Base-by-base conservation (phyloP, 1,140 invertebrate genomes). In the Pomacea maculata region DNA sequence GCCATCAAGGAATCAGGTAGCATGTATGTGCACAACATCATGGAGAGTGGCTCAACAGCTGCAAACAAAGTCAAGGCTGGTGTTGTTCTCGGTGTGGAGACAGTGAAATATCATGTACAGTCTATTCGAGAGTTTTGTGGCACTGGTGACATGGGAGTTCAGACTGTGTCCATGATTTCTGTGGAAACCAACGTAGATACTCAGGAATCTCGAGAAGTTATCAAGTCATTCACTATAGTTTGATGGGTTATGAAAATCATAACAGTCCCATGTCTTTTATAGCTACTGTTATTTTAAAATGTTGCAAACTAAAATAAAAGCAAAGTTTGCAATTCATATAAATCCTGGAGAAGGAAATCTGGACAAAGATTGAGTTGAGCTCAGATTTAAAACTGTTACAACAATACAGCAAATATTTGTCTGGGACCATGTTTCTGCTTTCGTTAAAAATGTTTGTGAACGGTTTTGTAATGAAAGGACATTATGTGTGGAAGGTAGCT, bases 61-160 rank as follows among this genome's bases (percentile, higher is more conserved):
- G 88, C 86, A 15, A 85, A 81, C 52, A 81, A 81, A 45, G 86
- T 90, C 64, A 87, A 80, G 75, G 87, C 86, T 52, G 88, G 88
- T 12, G 85, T 91, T 11, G 87, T 85, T 0, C 72, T 87, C 61
- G 88, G 89, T 19, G 85, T 90, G 77, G 88, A 90, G 78, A 87
- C 86, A 65, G 85, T 90, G n/a, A 90, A 90, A 76, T 89, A 80
- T 78, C 84, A 87, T 34, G 85, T 89, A 5, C 86, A 86, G 83
- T 91, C 90, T 52, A 87, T 91, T 70, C 87, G 87, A 65, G 90
- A 91, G 74, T 86, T 91, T 19, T 91, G 90, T 74, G 89, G 90
- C n/a, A 89, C 88, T 3, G 88, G 90, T 21, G 88, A 90, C 63
- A 89, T 89, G 88, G 86, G 88, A 14, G 78, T 82, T 14, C 88